Conservation (phyloP, 2,113 vertebrate genomes). For the Sula dactylatra region DNA sequence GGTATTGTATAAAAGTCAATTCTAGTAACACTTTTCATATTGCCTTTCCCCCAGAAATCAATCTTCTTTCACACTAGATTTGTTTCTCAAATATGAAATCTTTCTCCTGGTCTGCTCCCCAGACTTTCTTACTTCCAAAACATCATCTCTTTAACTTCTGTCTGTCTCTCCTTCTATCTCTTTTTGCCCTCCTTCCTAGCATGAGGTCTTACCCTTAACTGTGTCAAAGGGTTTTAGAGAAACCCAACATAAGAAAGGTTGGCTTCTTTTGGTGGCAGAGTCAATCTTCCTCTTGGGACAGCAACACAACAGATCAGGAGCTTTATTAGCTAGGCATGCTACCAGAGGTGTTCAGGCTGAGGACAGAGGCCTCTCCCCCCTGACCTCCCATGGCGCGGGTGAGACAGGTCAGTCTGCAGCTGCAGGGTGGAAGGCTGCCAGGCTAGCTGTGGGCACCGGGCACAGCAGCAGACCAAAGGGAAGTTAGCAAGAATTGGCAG, state of each 20-base stretch:
- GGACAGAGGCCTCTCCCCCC: not conserved
- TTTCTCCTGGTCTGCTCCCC: not conserved
- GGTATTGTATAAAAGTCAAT: not conserved
- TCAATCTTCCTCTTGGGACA: not conserved
- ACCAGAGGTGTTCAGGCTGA: not conserved
- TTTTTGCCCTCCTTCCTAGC: not conserved
- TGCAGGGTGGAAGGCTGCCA: not conserved
- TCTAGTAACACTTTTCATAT: conserved; percentile 17
- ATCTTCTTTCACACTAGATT: conserved; percentile 26
- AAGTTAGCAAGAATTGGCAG: not conserved
- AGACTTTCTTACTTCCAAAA: not conserved
- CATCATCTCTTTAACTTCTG: not conserved
- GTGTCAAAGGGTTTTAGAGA: not conserved
- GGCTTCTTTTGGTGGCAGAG: not conserved
- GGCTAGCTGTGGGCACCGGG: not conserved
- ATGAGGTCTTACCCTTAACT: not conserved
- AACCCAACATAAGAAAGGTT: not conserved
- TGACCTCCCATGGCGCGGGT: fast-evolving
- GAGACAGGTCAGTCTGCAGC: not conserved
- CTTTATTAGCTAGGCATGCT: not conserved
- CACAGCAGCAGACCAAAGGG: not conserved
- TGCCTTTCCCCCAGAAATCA: conserved; percentile 12
- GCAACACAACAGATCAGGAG: not conserved
- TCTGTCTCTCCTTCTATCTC: not conserved
- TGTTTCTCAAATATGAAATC: not conserved